These are phyloP conservation scores for Leucophenga varia DNA, from an alignment of 1,140 invertebrate genomes.

Conservation along the genomic window DNA sequence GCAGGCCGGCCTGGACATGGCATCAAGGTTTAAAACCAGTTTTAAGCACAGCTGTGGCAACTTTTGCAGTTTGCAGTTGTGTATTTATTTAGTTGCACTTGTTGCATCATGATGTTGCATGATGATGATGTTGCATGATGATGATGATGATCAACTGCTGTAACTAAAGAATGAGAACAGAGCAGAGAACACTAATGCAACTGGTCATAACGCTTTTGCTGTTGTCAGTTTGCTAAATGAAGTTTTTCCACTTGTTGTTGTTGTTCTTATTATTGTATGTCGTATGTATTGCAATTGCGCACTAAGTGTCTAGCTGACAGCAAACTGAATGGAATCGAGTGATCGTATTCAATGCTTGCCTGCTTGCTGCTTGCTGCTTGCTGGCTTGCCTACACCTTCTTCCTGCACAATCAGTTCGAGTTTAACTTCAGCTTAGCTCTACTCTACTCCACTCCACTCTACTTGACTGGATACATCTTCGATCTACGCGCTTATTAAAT, in stretches of 20 bases:
- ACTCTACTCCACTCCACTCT: too few species aligned
- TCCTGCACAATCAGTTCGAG: constrained; percentile 20
- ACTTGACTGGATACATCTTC: too few species aligned
- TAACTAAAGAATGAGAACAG: constrained; percentile 1
- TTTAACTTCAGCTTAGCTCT: too few species aligned
- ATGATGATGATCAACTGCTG: background rate
- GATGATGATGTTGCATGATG: too few species aligned
- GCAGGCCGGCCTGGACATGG: background rate
- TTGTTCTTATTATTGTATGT: background rate
- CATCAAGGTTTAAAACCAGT: constrained; percentile 26
- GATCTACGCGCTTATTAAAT: constrained; percentile 44
- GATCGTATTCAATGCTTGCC: too few species aligned
- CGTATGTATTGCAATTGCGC: too few species aligned
- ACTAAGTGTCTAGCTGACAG: background rate
- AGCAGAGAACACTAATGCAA: too few species aligned
- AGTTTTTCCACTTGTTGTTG: constrained; percentile 6
- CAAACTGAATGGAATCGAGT: too few species aligned
- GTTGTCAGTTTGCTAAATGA: constrained; percentile 7
- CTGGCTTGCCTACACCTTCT: background rate
- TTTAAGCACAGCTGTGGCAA: constrained; percentile 43
- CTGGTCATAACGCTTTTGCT: constrained; percentile 6
- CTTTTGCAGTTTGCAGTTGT: constrained; percentile 20
- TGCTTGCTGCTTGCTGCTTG: too few species aligned
- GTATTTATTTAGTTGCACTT: too few species aligned
- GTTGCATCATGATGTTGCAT: constrained; percentile 47